Base-by-base conservation (phyloP, 2,888 invertebrate species). In the Sinhomidia bicolor region DNA sequence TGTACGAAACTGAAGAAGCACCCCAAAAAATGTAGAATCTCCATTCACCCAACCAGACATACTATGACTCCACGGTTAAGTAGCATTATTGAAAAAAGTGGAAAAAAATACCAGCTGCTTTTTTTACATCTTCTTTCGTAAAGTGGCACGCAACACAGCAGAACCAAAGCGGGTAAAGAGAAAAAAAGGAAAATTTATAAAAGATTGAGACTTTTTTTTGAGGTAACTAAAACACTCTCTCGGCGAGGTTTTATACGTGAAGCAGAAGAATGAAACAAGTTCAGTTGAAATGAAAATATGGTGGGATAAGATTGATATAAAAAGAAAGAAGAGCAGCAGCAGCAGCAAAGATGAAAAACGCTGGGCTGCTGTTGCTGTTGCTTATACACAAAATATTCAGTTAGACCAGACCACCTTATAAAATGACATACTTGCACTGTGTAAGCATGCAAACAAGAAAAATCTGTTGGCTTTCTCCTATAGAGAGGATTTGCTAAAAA, bases 231-330 rank as follows among this genome's bases (percentile, higher is more conserved):
- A 84, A 44, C 71, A 80, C 74, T 80, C 57, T 65, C 41, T n/a
- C 0, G 44, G 57, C 26, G 29, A 57, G 81, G 74, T 86, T 60
- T 86, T 54, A 71, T 80, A 86, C 86, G 23, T 81, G 81, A 81
- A 81, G 86, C 86, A 86, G 86, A 86, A 81, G 71, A 60, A 62
- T 57, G 78, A 47, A 47, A 85, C 57, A 62, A 85, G 79, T 86
- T 81, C 47, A 86, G n/a, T n/a, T n/a, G n/a, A n/a, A 86, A 54
- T 57, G 80, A 71, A 81, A 68, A 57, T n/a, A 7, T 86, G 74
- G 41, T 86, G 79, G 62, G 20, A 17, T 71, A 60, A n/a, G 79
- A 68, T 47, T 41, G 74, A 60, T 74, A 68, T 44, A 57, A 51
- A 68, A 51, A 57, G 36, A n/a, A 54, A 20, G 41, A 74, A 74